Evolutionary conservation across 2,888 invertebrate genomes (phyloP), one percentile per base, ranked within the genome.

Genomic region (Epinotia brunnichana): DNA sequence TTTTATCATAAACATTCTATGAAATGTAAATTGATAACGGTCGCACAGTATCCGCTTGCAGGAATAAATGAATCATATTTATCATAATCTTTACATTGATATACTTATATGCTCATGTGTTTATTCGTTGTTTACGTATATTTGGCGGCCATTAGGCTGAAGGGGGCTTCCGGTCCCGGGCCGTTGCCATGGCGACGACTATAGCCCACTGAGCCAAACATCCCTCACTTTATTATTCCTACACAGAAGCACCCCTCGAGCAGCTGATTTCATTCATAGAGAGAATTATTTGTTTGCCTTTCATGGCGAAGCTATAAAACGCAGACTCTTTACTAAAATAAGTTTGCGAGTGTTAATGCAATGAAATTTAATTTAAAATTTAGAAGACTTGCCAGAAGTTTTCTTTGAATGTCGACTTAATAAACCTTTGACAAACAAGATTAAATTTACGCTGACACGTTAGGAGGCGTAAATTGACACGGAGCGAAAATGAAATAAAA

Each of bases 191-290:
- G 77, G 83, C 81, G 83, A 88, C 87, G 78, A 74, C 76, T 77
- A 51, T 19, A 61, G 60, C 79, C 80, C 77, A 78, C 80, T 76
- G 78, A 79, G 79, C 80, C 79, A 81, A 86, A 80, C 84, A 83
- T 83, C 87, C 88, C 86, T 81, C 77, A 78, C 78, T 82, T 81
- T 82, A 82, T 87, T 83, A 82, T 84, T 83, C 83, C 78, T 83
- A 82, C 79, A 82, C 74, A 77, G 76, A 77, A 76, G 76, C 80
- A 76, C 85, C 85, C 86, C 79, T 78, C 74, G 79, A 87, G 85
- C 90, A 90, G 90, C 90, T 90, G 90, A 90, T 90, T 88, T 81
- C 85, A 85, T 87, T 87, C 83, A 87, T 85, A 79, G 74, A 76
- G 51, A 63, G 74, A 78, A 79, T 78, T 77, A 78, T 76, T 78